These are phyloP conservation scores for Daubentonia madagascariensis DNA, from an alignment of 2,113 vertebrate genomes.

Conservation along the genomic window DNA sequence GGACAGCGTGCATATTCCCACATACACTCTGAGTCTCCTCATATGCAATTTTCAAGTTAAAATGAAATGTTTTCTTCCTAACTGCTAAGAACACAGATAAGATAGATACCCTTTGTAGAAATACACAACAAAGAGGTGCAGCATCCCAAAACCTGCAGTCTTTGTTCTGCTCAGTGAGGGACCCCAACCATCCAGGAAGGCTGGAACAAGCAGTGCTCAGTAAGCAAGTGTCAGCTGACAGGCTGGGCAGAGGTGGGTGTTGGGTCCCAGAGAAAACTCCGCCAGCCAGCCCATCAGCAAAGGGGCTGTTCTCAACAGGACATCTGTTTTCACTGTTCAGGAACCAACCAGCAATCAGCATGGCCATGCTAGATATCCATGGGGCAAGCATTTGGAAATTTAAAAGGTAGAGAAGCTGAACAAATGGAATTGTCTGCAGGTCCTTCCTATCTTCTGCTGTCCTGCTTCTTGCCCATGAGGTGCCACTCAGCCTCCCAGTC, in stretches of 20 bases:
- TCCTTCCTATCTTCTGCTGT: no score
- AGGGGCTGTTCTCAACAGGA: not conserved
- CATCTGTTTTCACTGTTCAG: not conserved
- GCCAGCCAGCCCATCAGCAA: not conserved
- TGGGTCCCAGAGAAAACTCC: not conserved
- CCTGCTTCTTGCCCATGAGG: not conserved
- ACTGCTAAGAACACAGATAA: not conserved
- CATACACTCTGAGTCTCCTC: not conserved
- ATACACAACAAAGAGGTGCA: not conserved
- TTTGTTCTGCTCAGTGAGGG: not conserved
- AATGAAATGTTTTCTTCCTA: not conserved
- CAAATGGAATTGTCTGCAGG: fast-evolving
- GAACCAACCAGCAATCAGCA: not conserved
- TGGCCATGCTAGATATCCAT: not conserved
- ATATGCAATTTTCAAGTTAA: not conserved
- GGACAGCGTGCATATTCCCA: not conserved
- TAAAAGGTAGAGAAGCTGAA: not conserved
- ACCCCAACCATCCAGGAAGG: not conserved
- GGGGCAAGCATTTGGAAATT: not conserved
- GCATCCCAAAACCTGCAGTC: not conserved
- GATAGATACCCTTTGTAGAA: not conserved
- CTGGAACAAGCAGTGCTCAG: not conserved
- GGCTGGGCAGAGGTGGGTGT: not conserved
- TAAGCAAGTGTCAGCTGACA: not conserved
- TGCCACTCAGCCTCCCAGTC: not conserved